Percentiles rank a stretch among this genome's conserved stretches.
Conservation (phyloP, 1,140 invertebrate species). For the Diorhabda sublineata region DNA sequence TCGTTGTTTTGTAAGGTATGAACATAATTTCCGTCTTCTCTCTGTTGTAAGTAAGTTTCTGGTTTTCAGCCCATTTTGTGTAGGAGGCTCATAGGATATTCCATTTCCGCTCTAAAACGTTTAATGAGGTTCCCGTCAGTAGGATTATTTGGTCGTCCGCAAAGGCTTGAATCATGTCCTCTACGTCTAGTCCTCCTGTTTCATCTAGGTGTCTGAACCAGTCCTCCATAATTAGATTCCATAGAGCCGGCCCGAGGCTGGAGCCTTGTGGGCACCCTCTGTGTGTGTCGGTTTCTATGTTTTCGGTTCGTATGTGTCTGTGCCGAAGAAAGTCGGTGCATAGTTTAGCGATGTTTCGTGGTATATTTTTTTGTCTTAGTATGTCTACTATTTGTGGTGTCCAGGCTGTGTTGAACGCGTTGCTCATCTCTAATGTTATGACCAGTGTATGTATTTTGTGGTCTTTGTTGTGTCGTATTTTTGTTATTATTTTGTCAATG, state of each 20-base stretch:
- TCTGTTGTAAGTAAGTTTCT: conserved; percentile 22
- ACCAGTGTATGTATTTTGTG: background rate
- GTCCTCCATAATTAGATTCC: conserved; percentile 28
- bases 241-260: conserved; percentile 27
- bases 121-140: conserved; percentile 20
- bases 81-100: conserved; percentile 4
- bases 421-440: background rate
- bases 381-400: background rate
- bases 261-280: conserved; percentile 35
- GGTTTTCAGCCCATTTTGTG: background rate
- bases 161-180: conserved; percentile 15
- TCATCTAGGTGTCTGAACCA: conserved; percentile 21
- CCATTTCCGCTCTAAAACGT: conserved; percentile 19
- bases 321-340: conserved; percentile 13
- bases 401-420: background rate
- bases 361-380: background rate
- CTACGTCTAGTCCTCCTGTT: conserved; percentile 5
- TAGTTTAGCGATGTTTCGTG: background rate
- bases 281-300: conserved; percentile 5
- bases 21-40: conserved; percentile 29
- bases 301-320: conserved; percentile 17
- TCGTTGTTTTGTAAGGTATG: background rate
- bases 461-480: background rate
- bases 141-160: conserved; percentile 26
- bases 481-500: background rate